Percentiles rank a stretch among this genome's conserved stretches.
These are phyloP conservation scores for Ispidina picta DNA, from an alignment of 2,797 vertebrate genomes.

Conservation along the genomic window DNA sequence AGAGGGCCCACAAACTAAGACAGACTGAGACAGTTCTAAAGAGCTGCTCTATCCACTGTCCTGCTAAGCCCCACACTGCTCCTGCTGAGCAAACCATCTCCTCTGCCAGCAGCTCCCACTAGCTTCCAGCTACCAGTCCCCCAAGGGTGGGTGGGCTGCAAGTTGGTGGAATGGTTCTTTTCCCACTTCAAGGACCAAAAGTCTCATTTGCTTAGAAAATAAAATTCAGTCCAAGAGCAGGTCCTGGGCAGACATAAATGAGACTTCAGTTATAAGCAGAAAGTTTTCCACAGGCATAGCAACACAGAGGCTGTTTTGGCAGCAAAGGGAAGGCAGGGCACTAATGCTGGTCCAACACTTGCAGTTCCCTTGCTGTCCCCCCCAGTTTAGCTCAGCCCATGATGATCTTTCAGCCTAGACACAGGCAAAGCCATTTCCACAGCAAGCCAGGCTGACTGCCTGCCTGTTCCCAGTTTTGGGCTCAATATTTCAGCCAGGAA, in stretches of 20 bases:
- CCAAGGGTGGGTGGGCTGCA: neutral
- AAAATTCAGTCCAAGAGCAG: slow-evolving; percentile 4
- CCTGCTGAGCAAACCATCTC: neutral
- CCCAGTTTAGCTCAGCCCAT: neutral
- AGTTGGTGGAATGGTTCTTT: neutral
- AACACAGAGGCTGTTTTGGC: neutral
- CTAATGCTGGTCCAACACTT: neutral
- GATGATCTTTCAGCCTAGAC: neutral
- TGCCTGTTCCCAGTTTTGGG: neutral
- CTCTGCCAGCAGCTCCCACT: neutral
- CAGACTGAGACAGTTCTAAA: neutral
- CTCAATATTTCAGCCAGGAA: neutral
- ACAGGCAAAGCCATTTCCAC: neutral
- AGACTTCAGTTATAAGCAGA: slow-evolving; percentile 11
- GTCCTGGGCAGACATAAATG: neutral
- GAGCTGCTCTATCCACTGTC: neutral
- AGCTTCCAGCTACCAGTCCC: neutral
- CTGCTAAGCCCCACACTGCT: neutral
- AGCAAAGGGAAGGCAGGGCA: neutral
- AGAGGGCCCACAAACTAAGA: neutral
- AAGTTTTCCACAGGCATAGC: slow-evolving; percentile 26
- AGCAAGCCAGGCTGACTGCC: neutral
- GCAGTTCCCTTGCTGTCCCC: neutral
- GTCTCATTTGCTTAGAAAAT: slow-evolving; percentile 16
- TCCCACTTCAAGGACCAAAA: neutral